These are phyloP conservation scores for Drosophila colorata DNA, from an alignment of 2,888 invertebrate genomes.

Conservation along the genomic window DNA sequence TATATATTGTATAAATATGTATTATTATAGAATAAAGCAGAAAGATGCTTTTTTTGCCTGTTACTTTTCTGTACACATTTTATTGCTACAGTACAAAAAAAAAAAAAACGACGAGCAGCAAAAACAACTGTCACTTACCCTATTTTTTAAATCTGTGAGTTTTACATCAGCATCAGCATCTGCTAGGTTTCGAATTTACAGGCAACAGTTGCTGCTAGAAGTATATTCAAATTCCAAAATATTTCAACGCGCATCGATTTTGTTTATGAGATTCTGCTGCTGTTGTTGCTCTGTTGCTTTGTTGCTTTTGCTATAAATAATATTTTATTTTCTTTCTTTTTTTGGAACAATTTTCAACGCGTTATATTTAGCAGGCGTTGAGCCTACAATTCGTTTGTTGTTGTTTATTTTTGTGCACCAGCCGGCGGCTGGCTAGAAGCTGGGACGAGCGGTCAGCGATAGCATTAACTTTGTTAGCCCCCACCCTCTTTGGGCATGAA, in stretches of 20 bases:
- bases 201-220: conserved; percentile 26
- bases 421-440: conserved; percentile 30
- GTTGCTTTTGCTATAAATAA: conserved; percentile 72
- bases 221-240: conserved; percentile 50
- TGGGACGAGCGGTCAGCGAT: not conserved
- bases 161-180: conserved; percentile 60
- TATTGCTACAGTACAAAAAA: not conserved
- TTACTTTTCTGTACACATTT: no score
- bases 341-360: conserved; percentile 68
- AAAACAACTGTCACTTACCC: conserved; percentile 25
- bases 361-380: conserved; percentile 74
- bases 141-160: conserved; percentile 51
- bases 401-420: conserved; percentile 66
- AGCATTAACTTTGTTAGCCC: conserved; percentile 22
- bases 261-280: conserved; percentile 32
- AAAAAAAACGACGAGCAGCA: not conserved
- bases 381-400: conserved; percentile 69
- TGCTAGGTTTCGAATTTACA: conserved; percentile 14
- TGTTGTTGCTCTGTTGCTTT: conserved; percentile 29
- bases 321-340: conserved; percentile 74
- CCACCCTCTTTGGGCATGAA: conserved; percentile 23
- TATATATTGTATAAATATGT: no score
- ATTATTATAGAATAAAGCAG: not conserved
- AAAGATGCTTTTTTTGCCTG: no score
- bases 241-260: conserved; percentile 63